phyloP scores from a whole-genome alignment of 2,797 vertebrate species.

The Chloroceryle amazona region DNA sequence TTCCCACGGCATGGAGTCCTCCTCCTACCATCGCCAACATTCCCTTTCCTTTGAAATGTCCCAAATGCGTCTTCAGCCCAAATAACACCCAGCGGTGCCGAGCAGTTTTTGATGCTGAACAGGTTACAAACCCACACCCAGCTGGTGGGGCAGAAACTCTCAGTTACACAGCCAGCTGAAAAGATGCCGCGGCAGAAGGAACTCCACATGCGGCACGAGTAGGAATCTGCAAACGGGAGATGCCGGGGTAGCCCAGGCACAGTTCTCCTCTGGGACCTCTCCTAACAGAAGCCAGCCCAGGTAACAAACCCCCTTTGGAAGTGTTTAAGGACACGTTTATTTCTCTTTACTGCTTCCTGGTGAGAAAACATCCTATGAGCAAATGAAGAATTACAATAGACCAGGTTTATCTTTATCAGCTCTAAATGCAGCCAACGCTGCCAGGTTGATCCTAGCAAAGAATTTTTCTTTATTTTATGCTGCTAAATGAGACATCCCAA shows the following conservation, averaged over 20 bases:
- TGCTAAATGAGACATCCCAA: neutral
- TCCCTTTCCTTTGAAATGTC: constrained; percentile 18
- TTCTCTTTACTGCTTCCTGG: neutral
- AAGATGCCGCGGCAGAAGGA: neutral
- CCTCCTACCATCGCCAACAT: neutral
- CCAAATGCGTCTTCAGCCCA: constrained; percentile 40
- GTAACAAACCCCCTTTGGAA: neutral
- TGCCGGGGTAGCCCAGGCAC: neutral
- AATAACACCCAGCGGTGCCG: constrained; percentile 40
- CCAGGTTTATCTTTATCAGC: neutral
- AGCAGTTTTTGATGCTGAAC: constrained; percentile 35
- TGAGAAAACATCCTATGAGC: neutral
- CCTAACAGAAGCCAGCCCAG: neutral
- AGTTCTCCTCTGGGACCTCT: neutral
- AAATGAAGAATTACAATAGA: neutral
- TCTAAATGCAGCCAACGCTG: neutral
- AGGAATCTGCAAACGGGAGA: neutral
- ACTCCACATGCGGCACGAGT: neutral
- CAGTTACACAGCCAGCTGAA: constrained; percentile 30
- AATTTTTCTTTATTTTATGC: neutral
- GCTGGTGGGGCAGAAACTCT: constrained; percentile 56
- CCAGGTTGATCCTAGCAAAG: neutral
- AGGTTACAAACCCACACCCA: constrained; percentile 58
- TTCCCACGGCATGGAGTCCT: neutral
- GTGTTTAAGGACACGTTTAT: neutral